phyloP scores from a whole-genome alignment of 2,888 invertebrate species.

The Conus canariensis region DNA sequence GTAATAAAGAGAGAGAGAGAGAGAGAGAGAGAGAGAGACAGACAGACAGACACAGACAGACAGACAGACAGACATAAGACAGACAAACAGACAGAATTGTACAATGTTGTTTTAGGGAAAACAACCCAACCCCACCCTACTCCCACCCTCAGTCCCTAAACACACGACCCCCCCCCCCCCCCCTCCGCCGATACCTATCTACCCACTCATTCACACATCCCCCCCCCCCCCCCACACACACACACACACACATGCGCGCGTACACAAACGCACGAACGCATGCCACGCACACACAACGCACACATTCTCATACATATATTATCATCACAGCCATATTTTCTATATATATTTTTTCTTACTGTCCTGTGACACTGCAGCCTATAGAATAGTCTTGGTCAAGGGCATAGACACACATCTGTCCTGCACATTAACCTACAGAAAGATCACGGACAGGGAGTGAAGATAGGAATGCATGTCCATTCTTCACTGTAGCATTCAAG shows the following conservation, averaged over 20 bases:
- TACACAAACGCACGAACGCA: too few species aligned
- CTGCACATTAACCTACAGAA: not conserved
- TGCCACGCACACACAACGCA: too few species aligned
- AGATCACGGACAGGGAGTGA: not conserved
- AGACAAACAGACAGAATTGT: not conserved
- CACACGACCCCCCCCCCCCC: too few species aligned
- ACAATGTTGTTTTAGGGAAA: not conserved
- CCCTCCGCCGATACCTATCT: not conserved
- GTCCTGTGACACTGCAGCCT: too few species aligned
- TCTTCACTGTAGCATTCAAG: too few species aligned
- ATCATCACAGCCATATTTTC: not conserved
- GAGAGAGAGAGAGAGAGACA: too few species aligned
- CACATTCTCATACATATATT: not conserved
- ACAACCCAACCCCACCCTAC: too few species aligned
- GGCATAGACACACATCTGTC: not conserved
- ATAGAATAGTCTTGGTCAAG: not conserved
- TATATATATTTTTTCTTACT: too few species aligned
- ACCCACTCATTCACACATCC: not conserved
- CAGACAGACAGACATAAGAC: too few species aligned
- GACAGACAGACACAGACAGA: not conserved
- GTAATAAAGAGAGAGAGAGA: not conserved
- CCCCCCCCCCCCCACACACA: not conserved
- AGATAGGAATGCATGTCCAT: too few species aligned
- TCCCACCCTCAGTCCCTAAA: too few species aligned
- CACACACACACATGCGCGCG: not conserved